A percentile compares a stretch with the other conserved stretches of the same genome.
Conservation (phyloP, 1,140 invertebrate genomes). For the Portunus trituberculatus region DNA sequence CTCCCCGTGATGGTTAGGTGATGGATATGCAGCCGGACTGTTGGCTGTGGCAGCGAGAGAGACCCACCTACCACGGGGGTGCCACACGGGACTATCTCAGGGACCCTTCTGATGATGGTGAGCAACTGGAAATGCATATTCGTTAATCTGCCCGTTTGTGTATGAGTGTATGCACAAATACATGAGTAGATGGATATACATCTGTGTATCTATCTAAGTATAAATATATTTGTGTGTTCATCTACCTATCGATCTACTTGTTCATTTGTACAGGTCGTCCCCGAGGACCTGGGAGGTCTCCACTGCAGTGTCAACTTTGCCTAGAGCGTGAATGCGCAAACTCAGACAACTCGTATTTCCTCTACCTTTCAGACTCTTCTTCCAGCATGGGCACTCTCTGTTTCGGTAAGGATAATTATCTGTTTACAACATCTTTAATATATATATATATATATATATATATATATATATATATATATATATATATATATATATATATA, state of each 20-base stretch:
- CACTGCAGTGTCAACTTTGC: conserved; percentile 51
- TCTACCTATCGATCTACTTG: background rate
- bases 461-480: conserved; percentile 34
- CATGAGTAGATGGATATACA: no score
- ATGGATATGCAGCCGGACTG: conserved; percentile 67
- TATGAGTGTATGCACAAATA: no score
- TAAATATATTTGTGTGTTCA: background rate
- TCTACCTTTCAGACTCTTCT: conserved; percentile 41
- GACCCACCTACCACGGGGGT: conserved; percentile 66
- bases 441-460: conserved; percentile 26
- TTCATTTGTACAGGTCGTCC: conserved; percentile 53
- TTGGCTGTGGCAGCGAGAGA: conserved; percentile 66
- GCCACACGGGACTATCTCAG: conserved; percentile 61
- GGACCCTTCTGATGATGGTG: conserved; percentile 60
- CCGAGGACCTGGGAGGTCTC: conserved; percentile 57
- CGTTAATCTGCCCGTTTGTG: no score
- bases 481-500: conserved; percentile 24
- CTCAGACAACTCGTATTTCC: conserved; percentile 54
- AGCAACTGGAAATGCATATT: no score
- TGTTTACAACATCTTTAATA: background rate
- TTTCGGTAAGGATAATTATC: background rate
- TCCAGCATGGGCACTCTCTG: background rate
- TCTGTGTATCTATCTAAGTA: no score
- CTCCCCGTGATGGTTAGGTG: conserved; percentile 35
- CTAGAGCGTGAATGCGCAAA: conserved; percentile 43